A percentile compares a stretch with the other conserved stretches of the same genome.
phyloP scores from a whole-genome alignment of 2,113 vertebrate genomes.

The Orycteropus afer region DNA sequence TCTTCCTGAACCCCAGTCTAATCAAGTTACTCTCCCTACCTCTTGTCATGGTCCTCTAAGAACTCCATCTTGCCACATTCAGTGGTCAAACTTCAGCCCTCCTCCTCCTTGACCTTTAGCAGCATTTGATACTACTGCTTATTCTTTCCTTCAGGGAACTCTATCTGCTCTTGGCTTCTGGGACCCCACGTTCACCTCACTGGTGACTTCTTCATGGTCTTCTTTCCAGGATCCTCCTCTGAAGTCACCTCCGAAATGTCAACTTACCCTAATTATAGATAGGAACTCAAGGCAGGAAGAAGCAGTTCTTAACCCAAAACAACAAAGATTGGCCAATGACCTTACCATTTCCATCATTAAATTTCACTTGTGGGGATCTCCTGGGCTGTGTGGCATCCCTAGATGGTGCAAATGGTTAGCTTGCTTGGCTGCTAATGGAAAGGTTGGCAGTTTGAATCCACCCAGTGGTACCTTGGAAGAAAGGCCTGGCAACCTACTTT shows the following conservation, averaged over 20 bases:
- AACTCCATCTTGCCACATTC: neutral
- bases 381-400: neutral
- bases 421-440: neutral
- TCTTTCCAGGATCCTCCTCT: neutral
- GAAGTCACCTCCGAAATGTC: neutral
- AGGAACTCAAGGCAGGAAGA: neutral
- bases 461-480: neutral
- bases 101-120: neutral
- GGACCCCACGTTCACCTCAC: neutral
- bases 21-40: neutral
- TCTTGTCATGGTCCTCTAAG: neutral
- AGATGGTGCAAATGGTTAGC: too few relatives aligned
- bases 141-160: neutral
- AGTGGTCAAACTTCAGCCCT: neutral
- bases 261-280: neutral
- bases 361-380: neutral
- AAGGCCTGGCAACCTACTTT: neutral
- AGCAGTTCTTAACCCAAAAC: neutral
- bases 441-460: neutral
- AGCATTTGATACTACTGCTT: neutral
- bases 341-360: neutral
- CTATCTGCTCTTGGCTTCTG: neutral
- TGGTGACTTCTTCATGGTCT: neutral
- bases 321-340: constrained; percentile 19
- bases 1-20: neutral